A percentile compares a stretch with the other conserved stretches of the same genome.
phyloP scores from a whole-genome alignment of 35 echinoderm and acorn worm genomes.

The Stichopus chloronotus region DNA sequence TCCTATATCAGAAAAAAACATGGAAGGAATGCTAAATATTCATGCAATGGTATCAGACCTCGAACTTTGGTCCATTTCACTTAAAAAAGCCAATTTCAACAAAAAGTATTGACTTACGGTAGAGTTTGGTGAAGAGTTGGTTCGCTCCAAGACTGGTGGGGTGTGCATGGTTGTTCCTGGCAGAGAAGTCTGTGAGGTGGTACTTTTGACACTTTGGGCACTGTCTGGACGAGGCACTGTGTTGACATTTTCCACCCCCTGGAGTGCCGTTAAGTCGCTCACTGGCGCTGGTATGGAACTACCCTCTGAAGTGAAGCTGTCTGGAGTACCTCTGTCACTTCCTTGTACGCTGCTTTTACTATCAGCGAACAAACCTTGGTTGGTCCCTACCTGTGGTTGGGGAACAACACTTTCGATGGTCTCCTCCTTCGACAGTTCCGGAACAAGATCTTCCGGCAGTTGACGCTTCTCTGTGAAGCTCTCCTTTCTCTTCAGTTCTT shows the following conservation, averaged over 20 bases:
- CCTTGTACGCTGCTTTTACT: conserved; percentile 72
- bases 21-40: no score
- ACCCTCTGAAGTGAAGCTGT: conserved; percentile 79
- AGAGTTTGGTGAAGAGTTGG: conserved; percentile 50
- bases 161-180: neutral
- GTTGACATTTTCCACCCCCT: neutral
- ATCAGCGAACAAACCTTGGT: conserved; percentile 20
- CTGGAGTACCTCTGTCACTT: conserved; percentile 81
- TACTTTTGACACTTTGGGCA: conserved; percentile 47
- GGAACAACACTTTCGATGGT: neutral
- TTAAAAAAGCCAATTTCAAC: neutral
- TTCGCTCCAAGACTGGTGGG: conserved; percentile 32
- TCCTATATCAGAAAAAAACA: no score
- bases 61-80: neutral
- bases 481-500: neutral
- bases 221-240: conserved; percentile 30
- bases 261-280: neutral
- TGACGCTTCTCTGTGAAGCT: neutral
- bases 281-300: conserved; percentile 54
- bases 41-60: no score
- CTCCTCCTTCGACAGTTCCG: neutral
- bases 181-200: conserved; percentile 39
- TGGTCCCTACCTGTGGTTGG: neutral
- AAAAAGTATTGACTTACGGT: conserved; percentile 4
- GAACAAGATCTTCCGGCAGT: neutral